These are phyloP conservation scores for Hemichromis elongatus DNA, from an alignment of 2,113 vertebrate species.

Conservation along the genomic window DNA sequence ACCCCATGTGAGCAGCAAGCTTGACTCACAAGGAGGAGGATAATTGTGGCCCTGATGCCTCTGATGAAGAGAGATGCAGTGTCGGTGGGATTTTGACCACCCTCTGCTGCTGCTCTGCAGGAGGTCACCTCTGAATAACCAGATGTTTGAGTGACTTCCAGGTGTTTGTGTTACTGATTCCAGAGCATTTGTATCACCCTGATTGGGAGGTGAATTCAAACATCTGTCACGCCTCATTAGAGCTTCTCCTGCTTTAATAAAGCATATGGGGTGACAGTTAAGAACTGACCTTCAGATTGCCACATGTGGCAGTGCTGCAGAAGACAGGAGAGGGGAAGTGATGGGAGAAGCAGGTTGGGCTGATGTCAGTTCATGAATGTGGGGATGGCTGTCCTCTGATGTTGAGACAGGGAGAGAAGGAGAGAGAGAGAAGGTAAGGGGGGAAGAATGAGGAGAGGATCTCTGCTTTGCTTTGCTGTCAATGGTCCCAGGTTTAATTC, in stretches of 20 bases:
- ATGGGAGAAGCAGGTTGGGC: neutral
- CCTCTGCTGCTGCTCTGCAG: neutral
- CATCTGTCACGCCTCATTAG: neutral
- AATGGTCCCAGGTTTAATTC: neutral
- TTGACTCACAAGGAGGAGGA: neutral
- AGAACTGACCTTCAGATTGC: neutral
- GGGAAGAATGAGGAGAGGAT: too few species aligned
- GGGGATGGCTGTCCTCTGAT: neutral
- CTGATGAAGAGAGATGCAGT: neutral
- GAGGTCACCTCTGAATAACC: neutral
- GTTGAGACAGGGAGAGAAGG: neutral
- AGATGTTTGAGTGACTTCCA: neutral
- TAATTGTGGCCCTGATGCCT: neutral
- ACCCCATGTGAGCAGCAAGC: conserved; percentile 77
- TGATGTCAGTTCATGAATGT: neutral
- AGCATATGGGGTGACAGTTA: neutral
- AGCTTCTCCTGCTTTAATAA: neutral
- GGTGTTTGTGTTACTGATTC: neutral
- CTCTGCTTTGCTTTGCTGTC: neutral
- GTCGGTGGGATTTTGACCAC: neutral
- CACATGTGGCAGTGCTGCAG: neutral
- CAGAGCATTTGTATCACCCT: neutral
- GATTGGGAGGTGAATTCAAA: neutral
- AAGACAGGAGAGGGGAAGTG: neutral
- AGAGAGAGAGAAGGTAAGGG: too few species aligned